Conservation (phyloP, 2,888 invertebrate species). For the Mermis nigrescens region DNA sequence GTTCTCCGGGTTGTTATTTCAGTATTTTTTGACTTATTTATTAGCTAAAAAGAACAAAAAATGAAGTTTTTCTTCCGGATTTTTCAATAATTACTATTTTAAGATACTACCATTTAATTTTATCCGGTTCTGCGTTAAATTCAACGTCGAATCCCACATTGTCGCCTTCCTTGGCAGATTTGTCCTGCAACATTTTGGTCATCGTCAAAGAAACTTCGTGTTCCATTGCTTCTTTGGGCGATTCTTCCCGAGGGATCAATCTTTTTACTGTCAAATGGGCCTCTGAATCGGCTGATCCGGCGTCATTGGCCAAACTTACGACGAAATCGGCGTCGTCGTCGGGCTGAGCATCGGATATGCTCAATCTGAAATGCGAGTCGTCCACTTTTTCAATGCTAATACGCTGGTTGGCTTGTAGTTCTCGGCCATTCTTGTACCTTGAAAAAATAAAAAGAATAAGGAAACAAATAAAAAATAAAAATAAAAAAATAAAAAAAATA, state of each 20-base stretch:
- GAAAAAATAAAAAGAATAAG: not conserved
- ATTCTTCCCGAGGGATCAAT: not conserved
- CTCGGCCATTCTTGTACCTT: constrained; percentile 33
- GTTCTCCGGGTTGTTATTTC: not conserved
- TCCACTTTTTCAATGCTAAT: constrained; percentile 22
- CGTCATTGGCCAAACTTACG: constrained; percentile 36
- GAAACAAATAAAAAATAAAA: not conserved
- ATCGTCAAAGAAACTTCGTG: constrained; percentile 3
- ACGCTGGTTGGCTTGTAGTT: constrained; percentile 25
- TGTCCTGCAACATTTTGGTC: constrained; percentile 14
- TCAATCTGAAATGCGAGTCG: constrained; percentile 13
- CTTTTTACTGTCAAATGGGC: constrained; percentile 56
- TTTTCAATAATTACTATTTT: not conserved
- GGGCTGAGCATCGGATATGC: not conserved
- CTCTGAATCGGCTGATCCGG: constrained; percentile 53
- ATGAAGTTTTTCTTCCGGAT: not conserved
- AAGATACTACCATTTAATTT: constrained; percentile 5
- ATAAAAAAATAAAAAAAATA: not conserved
- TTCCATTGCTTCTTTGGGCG: constrained; percentile 1
- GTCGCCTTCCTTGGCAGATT: constrained; percentile 18
- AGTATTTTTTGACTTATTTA: not conserved
- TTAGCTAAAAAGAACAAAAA: not conserved
- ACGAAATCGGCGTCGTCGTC: constrained; percentile 18
- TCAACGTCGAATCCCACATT: constrained; percentile 6
- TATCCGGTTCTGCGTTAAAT: not conserved